Evolutionary conservation across 2,888 invertebrate genomes (phyloP).

Genomic region (Dioctria rufipes): DNA sequence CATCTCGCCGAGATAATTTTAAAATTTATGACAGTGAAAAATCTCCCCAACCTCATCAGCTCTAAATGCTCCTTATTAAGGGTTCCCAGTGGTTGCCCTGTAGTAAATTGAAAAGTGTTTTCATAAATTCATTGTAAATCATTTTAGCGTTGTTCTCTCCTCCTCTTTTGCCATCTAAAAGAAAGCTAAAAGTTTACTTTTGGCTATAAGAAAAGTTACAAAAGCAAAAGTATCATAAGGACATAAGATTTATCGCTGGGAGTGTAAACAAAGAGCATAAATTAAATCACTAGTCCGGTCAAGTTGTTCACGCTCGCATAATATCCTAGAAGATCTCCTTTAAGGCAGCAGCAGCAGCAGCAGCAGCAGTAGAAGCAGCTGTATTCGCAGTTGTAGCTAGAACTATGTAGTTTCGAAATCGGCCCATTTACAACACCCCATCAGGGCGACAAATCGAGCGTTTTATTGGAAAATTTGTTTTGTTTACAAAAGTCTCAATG

Average conservation of each 20-base stretch:
- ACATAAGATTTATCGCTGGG: background rate
- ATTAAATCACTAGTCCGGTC: background rate
- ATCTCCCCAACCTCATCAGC: no score
- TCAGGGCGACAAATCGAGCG: background rate
- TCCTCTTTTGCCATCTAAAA: background rate
- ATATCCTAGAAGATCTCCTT: background rate
- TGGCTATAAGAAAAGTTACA: background rate
- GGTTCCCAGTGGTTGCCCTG: no score
- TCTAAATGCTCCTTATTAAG: no score
- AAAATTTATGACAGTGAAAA: no score
- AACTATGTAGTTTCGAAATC: background rate
- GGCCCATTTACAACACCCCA: background rate
- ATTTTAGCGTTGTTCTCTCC: no score
- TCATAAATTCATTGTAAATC: no score
- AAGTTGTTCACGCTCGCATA: background rate
- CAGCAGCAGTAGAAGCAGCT: background rate
- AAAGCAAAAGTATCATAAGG: background rate
- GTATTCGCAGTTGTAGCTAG: background rate
- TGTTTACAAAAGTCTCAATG: background rate
- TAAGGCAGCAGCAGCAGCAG: background rate
- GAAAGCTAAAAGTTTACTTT: background rate
- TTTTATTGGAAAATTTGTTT: background rate
- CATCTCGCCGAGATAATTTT: no score
- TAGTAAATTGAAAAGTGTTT: no score
- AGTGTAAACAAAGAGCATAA: constrained; percentile 1